Evolutionary conservation across 2,888 invertebrate genomes (phyloP).

Genomic region (Hemithea aestivaria): DNA sequence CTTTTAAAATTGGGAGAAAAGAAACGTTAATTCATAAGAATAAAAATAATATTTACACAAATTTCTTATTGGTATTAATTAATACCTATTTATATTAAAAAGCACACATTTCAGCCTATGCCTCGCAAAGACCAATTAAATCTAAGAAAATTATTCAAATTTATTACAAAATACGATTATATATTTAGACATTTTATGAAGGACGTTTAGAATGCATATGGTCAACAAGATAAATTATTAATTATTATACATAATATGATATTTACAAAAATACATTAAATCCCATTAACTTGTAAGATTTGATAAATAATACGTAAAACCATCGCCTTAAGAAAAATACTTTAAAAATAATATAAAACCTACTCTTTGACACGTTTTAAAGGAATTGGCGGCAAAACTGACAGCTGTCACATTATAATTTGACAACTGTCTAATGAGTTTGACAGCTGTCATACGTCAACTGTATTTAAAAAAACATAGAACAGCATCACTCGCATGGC

Average conservation of each 20-base stretch:
- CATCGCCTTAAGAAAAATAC: too few species aligned
- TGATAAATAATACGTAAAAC: conserved; percentile 9
- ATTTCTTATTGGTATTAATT: conserved; percentile 3
- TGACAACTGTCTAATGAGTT: too few species aligned
- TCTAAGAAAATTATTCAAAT: conserved; percentile 15
- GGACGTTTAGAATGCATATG: conserved; percentile 15
- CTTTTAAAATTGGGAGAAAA: neutral
- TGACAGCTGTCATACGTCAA: conserved; percentile 27
- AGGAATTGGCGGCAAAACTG: conserved; percentile 38
- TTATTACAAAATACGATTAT: conserved; percentile 2
- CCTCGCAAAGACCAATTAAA: conserved; percentile 33
- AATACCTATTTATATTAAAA: conserved; percentile 14
- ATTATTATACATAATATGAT: conserved; percentile 2
- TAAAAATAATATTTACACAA: conserved; percentile 1
- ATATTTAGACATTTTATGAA: conserved; percentile 11
- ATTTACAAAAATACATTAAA: conserved; percentile 19
- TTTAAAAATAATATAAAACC: conserved; percentile 10
- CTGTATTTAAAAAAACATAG: conserved; percentile 26
- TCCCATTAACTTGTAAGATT: conserved; percentile 10
- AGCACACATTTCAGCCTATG: conserved; percentile 32
- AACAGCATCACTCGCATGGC: too few species aligned
- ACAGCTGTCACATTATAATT: too few species aligned
- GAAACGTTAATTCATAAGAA: too few species aligned
- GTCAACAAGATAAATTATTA: conserved; percentile 18
- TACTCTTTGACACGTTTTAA: conserved; percentile 30